Base-by-base conservation (phyloP, 2,888 invertebrate genomes). In the Monopis laevigella region DNA sequence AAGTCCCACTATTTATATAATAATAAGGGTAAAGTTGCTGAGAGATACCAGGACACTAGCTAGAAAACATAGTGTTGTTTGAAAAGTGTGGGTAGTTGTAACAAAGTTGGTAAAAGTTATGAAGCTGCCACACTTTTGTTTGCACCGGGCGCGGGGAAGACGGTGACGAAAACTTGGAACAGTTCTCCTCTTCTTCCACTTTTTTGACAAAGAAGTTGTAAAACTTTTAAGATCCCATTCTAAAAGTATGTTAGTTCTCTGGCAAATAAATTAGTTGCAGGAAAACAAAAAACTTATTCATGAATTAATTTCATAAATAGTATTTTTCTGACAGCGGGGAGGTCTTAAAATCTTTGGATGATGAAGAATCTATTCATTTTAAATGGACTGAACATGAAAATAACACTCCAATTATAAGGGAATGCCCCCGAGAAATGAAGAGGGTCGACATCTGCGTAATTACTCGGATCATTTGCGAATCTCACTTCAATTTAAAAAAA, bases 371-470 rank as follows among this genome's bases (percentile, higher is more conserved):
- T 34, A 34, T 34, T 34, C 17, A 16, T 36, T 36, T 36, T 36
- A 36, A 34, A 34, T 34, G 34, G 34, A 17, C n/a, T 16, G 34
- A 34, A 36, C 36, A 36, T 36, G 36, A 13, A 36, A 36, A 36
- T 36, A 36, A 62, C 58, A 64, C 59, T 65, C 62, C 65, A 70
- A 71, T 70, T 71, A 71, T 54, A 55, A 55, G 44, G 56, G 56
- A 55, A 45, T 48, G 58, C 51, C 53, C 52, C 46, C 48, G 59
- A 63, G 62, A 69, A 65, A 75, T 75, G 77, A 78, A 68, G 71
- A 77, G 77, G 78, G 78, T 77, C 65, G 77, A 75, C 77, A 66
- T 73, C 67, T 68, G 65, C 61, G 68, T 75, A 75, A 77, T 77
- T 77, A 74, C 67, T 66, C 59, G 72, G 77, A 77, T 77, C 74